Percentiles rank a stretch among this genome's conserved stretches.
These are phyloP conservation scores for Magallana ariakensis DNA, from an alignment of 1,140 invertebrate species.

Conservation along the genomic window DNA sequence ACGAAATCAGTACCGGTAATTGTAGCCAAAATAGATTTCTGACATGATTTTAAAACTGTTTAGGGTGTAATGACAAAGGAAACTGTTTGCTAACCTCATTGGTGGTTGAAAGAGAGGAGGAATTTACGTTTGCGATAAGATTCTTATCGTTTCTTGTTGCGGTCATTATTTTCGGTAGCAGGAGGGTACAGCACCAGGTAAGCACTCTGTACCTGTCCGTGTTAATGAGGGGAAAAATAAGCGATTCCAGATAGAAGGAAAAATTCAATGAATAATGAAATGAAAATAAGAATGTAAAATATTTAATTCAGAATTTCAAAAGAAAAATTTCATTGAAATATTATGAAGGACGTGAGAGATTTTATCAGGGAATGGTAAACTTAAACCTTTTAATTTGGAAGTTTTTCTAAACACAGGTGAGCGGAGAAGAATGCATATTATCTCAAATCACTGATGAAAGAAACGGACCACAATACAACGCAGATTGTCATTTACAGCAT, in stretches of 20 bases:
- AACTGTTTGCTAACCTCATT: conserved; percentile 33
- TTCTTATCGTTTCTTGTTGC: conserved; percentile 11
- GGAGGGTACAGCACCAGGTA: neutral
- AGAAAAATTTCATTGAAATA: conserved; percentile 11
- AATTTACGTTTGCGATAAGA: conserved; percentile 23
- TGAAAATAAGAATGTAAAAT: conserved; percentile 14
- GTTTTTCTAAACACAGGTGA: conserved; percentile 27
- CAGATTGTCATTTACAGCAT: neutral
- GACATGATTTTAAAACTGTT: conserved; percentile 34
- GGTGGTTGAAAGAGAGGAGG: conserved; percentile 9
- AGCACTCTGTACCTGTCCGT: neutral
- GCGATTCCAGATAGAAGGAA: neutral
- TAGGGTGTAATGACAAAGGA: conserved; percentile 26
- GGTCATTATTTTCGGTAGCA: neutral
- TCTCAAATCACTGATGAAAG: neutral
- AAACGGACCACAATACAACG: neutral
- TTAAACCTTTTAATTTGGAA: neutral
- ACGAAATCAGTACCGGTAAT: conserved; percentile 10
- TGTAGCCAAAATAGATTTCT: conserved; percentile 38
- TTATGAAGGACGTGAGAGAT: neutral
- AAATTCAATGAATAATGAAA: neutral
- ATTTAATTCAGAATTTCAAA: conserved; percentile 15
- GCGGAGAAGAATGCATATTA: neutral
- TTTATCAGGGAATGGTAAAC: neutral
- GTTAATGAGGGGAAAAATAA: neutral